Conservation (phyloP, 1,140 invertebrate species). For the Gryllus bimaculatus region DNA sequence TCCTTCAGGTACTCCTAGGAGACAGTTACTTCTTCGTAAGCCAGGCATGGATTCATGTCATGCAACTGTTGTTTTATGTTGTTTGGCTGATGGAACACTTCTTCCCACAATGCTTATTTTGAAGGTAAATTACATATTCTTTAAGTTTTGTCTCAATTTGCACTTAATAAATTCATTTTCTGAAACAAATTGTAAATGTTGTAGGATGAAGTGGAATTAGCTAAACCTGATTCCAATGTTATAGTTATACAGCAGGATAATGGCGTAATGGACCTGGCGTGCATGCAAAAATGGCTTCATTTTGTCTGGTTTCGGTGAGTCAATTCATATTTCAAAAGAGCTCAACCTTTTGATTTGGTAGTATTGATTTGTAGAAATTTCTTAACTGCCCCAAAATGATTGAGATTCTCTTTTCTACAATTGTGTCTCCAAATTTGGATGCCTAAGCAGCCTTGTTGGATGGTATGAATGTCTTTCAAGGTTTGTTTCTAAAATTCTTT, state of each 20-base stretch:
- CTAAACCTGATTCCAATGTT: not conserved
- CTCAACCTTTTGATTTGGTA: not conserved
- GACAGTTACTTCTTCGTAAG: slow-evolving; percentile 9
- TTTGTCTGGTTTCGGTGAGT: slow-evolving; percentile 15
- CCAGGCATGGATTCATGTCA: slow-evolving; percentile 13
- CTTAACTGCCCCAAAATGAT: no score
- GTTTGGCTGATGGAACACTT: slow-evolving; percentile 14
- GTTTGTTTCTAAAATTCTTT: no score
- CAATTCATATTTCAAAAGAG: not conserved
- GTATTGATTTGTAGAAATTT: no score
- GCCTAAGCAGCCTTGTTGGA: no score
- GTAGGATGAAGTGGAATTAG: not conserved
- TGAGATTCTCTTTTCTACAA: no score
- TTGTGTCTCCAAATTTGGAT: no score
- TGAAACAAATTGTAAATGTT: no score
- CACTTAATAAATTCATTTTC: no score
- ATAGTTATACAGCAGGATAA: slow-evolving; percentile 13
- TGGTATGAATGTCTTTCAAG: no score
- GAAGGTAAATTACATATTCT: not conserved
- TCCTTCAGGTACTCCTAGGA: not conserved
- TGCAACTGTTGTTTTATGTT: slow-evolving; percentile 12
- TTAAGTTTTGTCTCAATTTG: no score
- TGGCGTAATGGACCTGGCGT: not conserved
- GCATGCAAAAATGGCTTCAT: slow-evolving; percentile 15
- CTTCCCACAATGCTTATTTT: slow-evolving; percentile 13